phyloP scores from a whole-genome alignment of 1,140 invertebrate species.

The Meloidogyne chitwoodi region DNA sequence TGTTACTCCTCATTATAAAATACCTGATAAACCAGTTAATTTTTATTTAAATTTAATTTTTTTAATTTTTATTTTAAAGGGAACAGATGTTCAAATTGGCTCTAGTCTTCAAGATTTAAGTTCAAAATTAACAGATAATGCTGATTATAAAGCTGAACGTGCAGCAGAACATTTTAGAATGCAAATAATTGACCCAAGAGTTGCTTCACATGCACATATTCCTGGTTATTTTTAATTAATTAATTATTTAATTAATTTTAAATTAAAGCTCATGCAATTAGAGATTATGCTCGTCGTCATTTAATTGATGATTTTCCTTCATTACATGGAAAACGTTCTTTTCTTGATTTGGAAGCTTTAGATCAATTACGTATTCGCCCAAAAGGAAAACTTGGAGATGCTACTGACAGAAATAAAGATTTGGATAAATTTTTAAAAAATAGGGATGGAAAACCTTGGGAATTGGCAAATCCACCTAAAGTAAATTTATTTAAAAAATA shows the following conservation, averaged over 20 bases:
- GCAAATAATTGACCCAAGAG: conserved; percentile 59
- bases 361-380: conserved; percentile 44
- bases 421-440: conserved; percentile 52
- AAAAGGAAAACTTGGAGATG: conserved; percentile 7
- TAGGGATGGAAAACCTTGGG: conserved; percentile 15
- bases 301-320: conserved; percentile 54
- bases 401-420: conserved; percentile 48
- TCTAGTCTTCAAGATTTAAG: conserved; percentile 30
- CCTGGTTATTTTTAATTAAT: conserved; percentile 1
- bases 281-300: conserved; percentile 27
- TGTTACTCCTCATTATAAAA: conserved; percentile 42
- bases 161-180: conserved; percentile 52
- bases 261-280: conserved; percentile 26
- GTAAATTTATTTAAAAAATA: too few relatives aligned
- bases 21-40: conserved; percentile 33
- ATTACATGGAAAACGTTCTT: conserved; percentile 54
- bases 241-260: too few relatives aligned
- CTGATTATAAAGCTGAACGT: conserved; percentile 52
- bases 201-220: conserved; percentile 42
- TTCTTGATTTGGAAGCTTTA: conserved; percentile 52
- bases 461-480: background rate
- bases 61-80: conserved; percentile 12
- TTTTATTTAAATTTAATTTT: background rate
- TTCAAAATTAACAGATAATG: conserved; percentile 34
- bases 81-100: conserved; percentile 35